Base-by-base conservation (phyloP, 2,888 invertebrate species). In the Ellobium chinense region DNA sequence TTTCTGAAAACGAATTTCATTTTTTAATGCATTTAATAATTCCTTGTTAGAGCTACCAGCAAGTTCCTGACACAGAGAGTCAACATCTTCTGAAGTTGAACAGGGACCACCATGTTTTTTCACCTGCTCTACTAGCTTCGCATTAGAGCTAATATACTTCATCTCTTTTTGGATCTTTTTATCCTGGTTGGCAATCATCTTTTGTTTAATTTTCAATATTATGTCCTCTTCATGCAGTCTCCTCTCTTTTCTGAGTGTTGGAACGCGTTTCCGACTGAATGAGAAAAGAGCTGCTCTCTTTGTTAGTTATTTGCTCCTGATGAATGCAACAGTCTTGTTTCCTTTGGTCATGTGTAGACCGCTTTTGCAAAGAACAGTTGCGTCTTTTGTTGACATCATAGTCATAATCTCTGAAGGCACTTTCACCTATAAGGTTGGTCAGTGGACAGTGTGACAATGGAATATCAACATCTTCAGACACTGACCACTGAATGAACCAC, bases 371-470 rank as follows among this genome's bases (percentile, higher is more conserved):
- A 54, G 63, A 74, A 37, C 56, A 54, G 29, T 74, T 74, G 62
- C 34, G 31, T 37, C 63, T 21, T 36, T 63, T 74, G 4, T 14
- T 29, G 14, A 74, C 4, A 21, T 74, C 74, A 63, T 63, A 74
- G 29, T 74, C 63, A 3, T 62, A 74, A 62, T 62, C 74, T 24
- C 74, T 37, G 63, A 74, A 74, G 9, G 63, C 74, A 58, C 74
- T 74, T 37, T 74, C 62, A 3, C 74, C 74, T 62, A 74, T 63
- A 24, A 74, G 74, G 14, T 74, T 74, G 18, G 74, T 74, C 18
- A 74, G 21, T 12, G 62, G 24, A 37, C 74, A 74, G 39, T 74
- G 74, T 1, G 36, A 29, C 29, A 65, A 60, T 21, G n/a, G n/a
- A n/a, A 60, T 60, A 60, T 7, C 46, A 46, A 18, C 46, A 7